phyloP scores from a whole-genome alignment of 1,140 invertebrate genomes.

The Pseudomyrmex gracilis region DNA sequence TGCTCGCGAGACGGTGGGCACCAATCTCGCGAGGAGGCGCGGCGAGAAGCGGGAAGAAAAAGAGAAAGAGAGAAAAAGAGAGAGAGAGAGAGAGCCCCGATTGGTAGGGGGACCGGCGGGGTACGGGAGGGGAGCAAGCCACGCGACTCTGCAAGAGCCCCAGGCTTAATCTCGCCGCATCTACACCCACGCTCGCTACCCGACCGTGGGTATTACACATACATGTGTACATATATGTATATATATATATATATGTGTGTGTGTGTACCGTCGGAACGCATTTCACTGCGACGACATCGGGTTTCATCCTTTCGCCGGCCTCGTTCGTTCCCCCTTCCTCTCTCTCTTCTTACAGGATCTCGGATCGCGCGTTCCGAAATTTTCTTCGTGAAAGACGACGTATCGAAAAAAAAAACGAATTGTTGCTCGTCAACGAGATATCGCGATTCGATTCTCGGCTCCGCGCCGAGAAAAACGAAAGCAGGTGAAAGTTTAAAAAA shows the following conservation, averaged over 20 bases:
- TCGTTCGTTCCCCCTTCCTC: conserved; percentile 53
- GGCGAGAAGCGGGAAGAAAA: conserved; percentile 57
- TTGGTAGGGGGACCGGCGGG: conserved; percentile 41
- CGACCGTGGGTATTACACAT: conserved; percentile 54
- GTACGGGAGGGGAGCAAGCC: conserved; percentile 72
- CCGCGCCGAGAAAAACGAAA: neutral
- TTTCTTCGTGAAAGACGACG: conserved; percentile 15
- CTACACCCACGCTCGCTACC: conserved; percentile 79
- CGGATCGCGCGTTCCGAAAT: conserved; percentile 9
- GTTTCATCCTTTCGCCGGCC: conserved; percentile 69
- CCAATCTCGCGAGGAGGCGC: conserved; percentile 67
- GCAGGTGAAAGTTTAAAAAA: conserved; percentile 3
- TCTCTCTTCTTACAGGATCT: neutral
- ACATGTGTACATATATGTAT: conserved; percentile 42
- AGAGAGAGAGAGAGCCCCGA: conserved; percentile 49
- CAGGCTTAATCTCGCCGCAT: conserved; percentile 76
- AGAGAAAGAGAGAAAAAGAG: conserved; percentile 54
- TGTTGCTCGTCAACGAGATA: conserved; percentile 19
- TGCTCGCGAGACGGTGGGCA: conserved; percentile 74
- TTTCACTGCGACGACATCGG: conserved; percentile 66
- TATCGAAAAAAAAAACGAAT: conserved; percentile 16
- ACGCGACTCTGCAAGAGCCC: conserved; percentile 75
- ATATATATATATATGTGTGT: too few relatives aligned
- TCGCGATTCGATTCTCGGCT: neutral
- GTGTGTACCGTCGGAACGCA: conserved; percentile 45